Percentiles rank a stretch among this genome's conserved stretches.
Conservation (phyloP, 2,113 vertebrate species). For the Ramphastos sulfuratus region DNA sequence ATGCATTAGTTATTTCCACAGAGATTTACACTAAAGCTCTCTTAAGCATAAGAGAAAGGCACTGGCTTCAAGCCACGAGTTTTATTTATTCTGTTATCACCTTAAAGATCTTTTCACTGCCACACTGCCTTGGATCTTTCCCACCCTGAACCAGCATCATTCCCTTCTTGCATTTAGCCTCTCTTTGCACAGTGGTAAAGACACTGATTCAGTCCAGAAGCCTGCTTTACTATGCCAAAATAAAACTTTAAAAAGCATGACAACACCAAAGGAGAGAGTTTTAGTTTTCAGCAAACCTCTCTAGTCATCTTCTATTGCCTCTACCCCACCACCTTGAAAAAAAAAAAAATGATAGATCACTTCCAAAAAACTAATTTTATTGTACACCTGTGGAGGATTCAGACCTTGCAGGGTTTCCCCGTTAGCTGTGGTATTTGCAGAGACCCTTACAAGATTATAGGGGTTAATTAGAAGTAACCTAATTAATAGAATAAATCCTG, state of each 20-base stretch:
- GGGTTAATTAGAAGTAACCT: constrained; percentile 76
- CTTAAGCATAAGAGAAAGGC: neutral
- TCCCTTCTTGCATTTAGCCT: neutral
- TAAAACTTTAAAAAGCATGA: neutral
- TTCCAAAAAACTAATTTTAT: constrained; percentile 14
- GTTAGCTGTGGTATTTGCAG: constrained; percentile 59
- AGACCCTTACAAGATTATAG: constrained; percentile 69
- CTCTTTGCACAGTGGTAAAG: neutral
- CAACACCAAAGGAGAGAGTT: neutral
- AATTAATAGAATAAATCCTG: constrained; percentile 77
- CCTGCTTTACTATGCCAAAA: neutral
- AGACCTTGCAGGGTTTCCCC: constrained; percentile 57
- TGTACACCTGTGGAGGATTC: neutral
- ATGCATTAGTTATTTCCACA: constrained; percentile 18
- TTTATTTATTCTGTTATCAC: constrained; percentile 38
- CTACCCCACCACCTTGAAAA: neutral
- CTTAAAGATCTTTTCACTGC: constrained; percentile 34
- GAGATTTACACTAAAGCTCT: constrained; percentile 22
- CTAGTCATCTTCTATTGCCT: neutral
- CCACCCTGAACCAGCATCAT: neutral
- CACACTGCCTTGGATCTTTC: neutral
- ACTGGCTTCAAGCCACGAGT: neutral
- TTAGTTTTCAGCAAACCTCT: neutral
- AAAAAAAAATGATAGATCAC: neutral
- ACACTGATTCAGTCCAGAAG: neutral